Percentiles rank a stretch among this genome's conserved stretches.
Evolutionary conservation across 1,140 invertebrate genomes (phyloP).

Genomic region (Drosophila insularis): DNA sequence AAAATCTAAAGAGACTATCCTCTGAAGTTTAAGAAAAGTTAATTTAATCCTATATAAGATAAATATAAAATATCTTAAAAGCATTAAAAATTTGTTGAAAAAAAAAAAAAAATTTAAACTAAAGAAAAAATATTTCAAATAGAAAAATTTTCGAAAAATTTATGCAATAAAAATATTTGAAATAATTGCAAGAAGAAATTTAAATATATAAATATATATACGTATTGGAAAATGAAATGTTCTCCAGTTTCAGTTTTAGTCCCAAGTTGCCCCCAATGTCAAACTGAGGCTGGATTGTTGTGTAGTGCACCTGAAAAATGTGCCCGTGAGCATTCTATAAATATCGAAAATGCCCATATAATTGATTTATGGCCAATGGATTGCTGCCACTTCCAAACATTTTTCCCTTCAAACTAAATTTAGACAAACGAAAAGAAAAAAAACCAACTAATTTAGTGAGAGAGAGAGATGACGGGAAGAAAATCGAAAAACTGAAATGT

Average conservation of each 20-base stretch:
- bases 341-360: conserved; percentile 46
- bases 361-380: conserved; percentile 80
- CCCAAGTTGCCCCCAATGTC: background rate
- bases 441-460: conserved; percentile 78
- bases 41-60: too few species aligned
- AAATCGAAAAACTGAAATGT: conserved; percentile 38
- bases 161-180: conserved; percentile 60
- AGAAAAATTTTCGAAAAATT: background rate
- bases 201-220: background rate
- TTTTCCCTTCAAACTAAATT: conserved; percentile 54
- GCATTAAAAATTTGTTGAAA: background rate
- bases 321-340: conserved; percentile 37
- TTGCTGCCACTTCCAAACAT: conserved; percentile 49
- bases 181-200: conserved; percentile 44
- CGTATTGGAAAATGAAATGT: conserved; percentile 9
- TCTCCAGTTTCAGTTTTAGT: background rate
- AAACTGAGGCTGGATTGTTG: background rate
- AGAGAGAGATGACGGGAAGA: conserved; percentile 23
- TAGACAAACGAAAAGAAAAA: conserved; percentile 55
- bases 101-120: too few species aligned
- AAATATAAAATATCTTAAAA: too few species aligned
- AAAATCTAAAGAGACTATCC: too few species aligned
- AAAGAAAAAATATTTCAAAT: background rate
- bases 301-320: conserved; percentile 58
- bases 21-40: too few species aligned